Evolutionary conservation across 2,113 vertebrate species (phyloP).

Genomic region (Malurus elegans): DNA sequence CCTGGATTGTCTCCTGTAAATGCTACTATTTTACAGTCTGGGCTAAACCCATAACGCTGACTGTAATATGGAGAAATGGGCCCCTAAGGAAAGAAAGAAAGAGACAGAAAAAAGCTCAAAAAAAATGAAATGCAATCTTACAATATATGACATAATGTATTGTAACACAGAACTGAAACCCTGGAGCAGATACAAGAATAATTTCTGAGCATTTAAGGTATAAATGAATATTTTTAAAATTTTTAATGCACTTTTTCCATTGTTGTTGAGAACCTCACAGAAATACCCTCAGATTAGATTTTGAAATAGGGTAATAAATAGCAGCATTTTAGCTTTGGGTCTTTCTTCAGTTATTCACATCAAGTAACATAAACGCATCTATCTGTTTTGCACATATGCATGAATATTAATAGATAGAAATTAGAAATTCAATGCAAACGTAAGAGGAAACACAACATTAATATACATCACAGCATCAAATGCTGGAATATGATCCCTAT

Average conservation of each 20-base stretch:
- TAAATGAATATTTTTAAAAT: neutral
- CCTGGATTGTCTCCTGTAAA: slow-evolving; percentile 98
- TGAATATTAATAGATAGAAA: slow-evolving; percentile 28
- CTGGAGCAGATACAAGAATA: neutral
- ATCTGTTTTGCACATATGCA: slow-evolving; percentile 2
- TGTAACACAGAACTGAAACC: neutral
- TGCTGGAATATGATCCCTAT: neutral
- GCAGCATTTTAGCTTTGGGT: neutral
- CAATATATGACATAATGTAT: neutral
- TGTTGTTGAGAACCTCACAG: neutral
- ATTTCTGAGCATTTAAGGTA: neutral
- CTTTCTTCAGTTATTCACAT: neutral
- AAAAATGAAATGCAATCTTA: neutral
- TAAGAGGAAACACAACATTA: slow-evolving; percentile 9
- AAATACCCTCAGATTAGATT: neutral
- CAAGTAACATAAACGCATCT: neutral
- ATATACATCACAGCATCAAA: slow-evolving; percentile 27
- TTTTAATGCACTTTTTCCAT: neutral
- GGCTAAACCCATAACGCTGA: slow-evolving; percentile 81
- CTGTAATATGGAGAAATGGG: slow-evolving; percentile 81
- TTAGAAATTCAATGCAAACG: slow-evolving; percentile 42
- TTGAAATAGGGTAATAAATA: neutral
- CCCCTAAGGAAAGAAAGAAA: slow-evolving; percentile 73
- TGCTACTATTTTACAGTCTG: slow-evolving; percentile 82
- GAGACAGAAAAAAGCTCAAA: neutral